Evolutionary conservation across 1,140 invertebrate species (phyloP), one percentile per base, ranked within the genome.

Genomic region (Euglossa dilemma): DNA sequence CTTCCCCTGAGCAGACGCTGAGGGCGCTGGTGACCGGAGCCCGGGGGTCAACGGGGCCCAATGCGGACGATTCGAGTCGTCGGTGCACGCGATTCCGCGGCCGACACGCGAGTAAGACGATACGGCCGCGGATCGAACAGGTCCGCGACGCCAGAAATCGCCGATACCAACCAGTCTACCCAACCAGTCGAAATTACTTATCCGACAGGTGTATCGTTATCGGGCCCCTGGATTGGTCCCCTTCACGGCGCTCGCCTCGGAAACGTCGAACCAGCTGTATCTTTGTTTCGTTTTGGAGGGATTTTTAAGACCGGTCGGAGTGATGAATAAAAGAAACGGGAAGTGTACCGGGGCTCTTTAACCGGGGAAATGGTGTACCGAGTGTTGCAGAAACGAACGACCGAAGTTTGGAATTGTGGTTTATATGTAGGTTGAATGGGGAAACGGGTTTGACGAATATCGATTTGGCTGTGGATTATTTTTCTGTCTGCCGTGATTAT

Each of bases 131-230:
- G 25, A 20, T 59, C 57, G 11, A n/a, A 12, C n/a, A 23, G n/a
- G n/a, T 59, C n/a, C 28, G 16, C 63, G 36, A n/a, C 14, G 23
- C 52, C n/a, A n/a, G 18, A 25, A 45, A 59, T 25, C 28, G 54
- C 36, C 36, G 72, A 23, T 12, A 47, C 43, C 45, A 25, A 74
- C 57, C 72, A 47, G 56, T 74, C 72, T 23, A 23, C 36, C 36
- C 43, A 45, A 45, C 47, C 50, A 43, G 25, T 57, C 63, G 52
- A 78, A 78, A 78, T 78, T 47, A 67, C 57, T 78, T 67, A 78
- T 78, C 36, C 64, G 36, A 78, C 63, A 67, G 63, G 63, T 78
- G 75, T 54, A 25, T 43, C 75, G 28, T 45, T 67, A 45, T 78
- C 52, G 52, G 7, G 7, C 4, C 45, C 25, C 28, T 64, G 16